phyloP scores from a whole-genome alignment of 2,888 invertebrate genomes.

The Sinohyriopsis cumingii region DNA sequence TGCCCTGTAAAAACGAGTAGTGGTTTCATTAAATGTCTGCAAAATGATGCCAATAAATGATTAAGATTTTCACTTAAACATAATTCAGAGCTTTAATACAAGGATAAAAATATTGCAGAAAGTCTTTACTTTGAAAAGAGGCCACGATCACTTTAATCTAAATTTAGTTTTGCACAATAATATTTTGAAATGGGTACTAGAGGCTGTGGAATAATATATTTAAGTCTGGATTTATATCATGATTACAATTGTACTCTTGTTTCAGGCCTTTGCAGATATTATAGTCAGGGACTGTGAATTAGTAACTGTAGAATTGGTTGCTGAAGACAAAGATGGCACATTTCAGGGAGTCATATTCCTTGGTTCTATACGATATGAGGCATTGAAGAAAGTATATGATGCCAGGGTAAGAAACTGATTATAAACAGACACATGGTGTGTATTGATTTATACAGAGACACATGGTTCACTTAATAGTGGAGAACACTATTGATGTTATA shows the following conservation, averaged over 20 bases:
- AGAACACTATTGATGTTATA: too few species aligned
- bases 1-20: too few species aligned
- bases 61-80: too few species aligned
- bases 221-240: neutral
- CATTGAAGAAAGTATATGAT: conserved; percentile 96
- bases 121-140: too few species aligned
- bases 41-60: too few species aligned
- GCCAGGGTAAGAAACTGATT: conserved; percentile 82
- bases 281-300: conserved; percentile 98
- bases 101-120: too few species aligned
- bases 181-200: too few species aligned
- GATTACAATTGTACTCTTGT: conserved; percentile 1
- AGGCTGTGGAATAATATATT: neutral
- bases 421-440: neutral
- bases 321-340: conserved; percentile 87
- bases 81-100: too few species aligned
- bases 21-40: too few species aligned
- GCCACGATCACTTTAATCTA: too few species aligned
- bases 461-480: neutral
- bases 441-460: neutral
- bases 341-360: conserved; percentile 96
- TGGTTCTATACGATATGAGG: conserved; percentile 97
- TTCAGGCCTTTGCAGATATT: conserved; percentile 92
- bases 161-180: too few species aligned
- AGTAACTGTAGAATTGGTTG: conserved; percentile 98